Percentiles rank a stretch among this genome's conserved stretches.
Evolutionary conservation across 2,113 vertebrate genomes (phyloP).

Genomic region (Nothobranchius furzeri): DNA sequence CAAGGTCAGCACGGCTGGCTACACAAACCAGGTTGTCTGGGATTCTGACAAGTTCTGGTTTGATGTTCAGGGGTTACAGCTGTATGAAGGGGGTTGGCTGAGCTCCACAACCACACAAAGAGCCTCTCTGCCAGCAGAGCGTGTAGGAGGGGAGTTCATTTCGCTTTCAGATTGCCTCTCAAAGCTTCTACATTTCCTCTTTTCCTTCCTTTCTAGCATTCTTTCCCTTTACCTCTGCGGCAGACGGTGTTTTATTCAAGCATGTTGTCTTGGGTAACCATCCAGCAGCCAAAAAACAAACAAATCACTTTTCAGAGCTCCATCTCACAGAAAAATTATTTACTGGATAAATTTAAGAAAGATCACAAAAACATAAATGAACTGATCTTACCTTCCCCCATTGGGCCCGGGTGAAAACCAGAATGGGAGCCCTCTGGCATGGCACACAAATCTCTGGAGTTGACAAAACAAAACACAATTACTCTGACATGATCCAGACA

Average conservation of each 20-base stretch:
- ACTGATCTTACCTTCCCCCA: slow-evolving; percentile 81
- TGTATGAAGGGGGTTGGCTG: slow-evolving; percentile 45
- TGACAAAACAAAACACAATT: slow-evolving; percentile 60
- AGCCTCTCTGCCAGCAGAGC: slow-evolving; percentile 60
- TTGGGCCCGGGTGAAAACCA: slow-evolving; percentile 71
- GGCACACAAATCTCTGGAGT: slow-evolving; percentile 72
- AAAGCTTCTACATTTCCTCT: slow-evolving; percentile 59
- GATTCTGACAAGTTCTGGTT: slow-evolving; percentile 55
- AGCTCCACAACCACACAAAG: slow-evolving; percentile 69
- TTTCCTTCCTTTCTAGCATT: slow-evolving; percentile 48
- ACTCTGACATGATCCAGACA: slow-evolving; percentile 24
- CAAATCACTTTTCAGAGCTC: slow-evolving; percentile 13
- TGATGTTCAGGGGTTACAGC: slow-evolving; percentile 48
- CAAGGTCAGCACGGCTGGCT: slow-evolving; percentile 52
- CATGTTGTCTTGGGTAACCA: slow-evolving; percentile 16
- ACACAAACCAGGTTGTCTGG: slow-evolving; percentile 34
- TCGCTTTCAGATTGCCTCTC: slow-evolving; percentile 45
- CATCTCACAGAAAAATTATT: slow-evolving; percentile 27
- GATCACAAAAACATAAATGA: neutral
- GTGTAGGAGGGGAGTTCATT: slow-evolving; percentile 62
- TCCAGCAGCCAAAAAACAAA: slow-evolving; percentile 24
- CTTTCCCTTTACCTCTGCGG: slow-evolving; percentile 47
- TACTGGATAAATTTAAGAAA: slow-evolving; percentile 7
- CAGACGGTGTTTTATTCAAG: slow-evolving; percentile 34
- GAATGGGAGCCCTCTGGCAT: slow-evolving; percentile 80